Conservation (phyloP, 2,113 vertebrate species). For the Cnemophilus loriae region DNA sequence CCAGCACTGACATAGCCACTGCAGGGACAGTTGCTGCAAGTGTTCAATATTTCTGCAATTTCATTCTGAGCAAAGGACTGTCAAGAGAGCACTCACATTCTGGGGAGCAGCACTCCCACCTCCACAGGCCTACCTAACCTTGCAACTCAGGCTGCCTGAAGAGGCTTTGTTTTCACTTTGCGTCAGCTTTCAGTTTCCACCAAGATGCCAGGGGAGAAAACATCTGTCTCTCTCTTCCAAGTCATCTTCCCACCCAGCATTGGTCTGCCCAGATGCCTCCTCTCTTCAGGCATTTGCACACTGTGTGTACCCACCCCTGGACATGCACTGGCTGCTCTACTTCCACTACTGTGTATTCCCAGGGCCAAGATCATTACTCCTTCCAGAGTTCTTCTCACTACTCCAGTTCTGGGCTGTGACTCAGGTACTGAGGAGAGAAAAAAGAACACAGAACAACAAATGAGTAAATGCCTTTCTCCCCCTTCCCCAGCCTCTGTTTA, state of each 20-base stretch:
- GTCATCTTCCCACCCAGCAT: neutral
- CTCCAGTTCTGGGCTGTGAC: neutral
- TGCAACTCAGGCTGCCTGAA: neutral
- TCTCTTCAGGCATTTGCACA: neutral
- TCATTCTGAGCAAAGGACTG: neutral
- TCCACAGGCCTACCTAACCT: neutral
- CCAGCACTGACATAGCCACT: neutral
- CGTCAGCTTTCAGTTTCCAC: neutral
- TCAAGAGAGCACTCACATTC: neutral
- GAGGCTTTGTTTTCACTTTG: neutral
- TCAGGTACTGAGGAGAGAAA: neutral
- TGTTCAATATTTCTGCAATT: neutral
- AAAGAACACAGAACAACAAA: neutral
- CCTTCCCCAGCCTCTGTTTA: neutral
- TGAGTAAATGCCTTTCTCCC: neutral
- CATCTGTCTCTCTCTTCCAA: neutral
- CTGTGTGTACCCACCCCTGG: neutral
- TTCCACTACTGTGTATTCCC: accelerated
- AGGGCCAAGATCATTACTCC: neutral
- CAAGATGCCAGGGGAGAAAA: neutral
- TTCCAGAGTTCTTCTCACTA: neutral
- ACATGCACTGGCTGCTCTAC: neutral
- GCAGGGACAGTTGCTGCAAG: neutral
- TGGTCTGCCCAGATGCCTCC: neutral
- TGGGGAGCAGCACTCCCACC: neutral